phyloP scores from a whole-genome alignment of 2,888 invertebrate species.

The Molorchus minor region DNA sequence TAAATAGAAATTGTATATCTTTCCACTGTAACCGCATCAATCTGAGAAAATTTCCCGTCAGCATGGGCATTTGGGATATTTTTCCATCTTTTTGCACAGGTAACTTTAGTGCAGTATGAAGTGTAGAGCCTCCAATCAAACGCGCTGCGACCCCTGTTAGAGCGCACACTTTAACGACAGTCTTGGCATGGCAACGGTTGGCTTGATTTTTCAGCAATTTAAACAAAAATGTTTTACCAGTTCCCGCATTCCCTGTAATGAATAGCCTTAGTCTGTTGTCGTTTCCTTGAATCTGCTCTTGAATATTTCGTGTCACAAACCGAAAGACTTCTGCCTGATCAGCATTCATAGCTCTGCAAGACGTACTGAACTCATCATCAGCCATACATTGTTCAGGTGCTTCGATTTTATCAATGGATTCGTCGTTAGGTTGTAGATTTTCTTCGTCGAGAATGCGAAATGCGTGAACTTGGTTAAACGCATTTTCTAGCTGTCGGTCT shows the following conservation, averaged over 20 bases:
- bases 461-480: constrained; percentile 15
- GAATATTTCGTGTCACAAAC: constrained; percentile 14
- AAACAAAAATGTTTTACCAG: constrained; percentile 1
- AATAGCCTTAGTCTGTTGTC: neutral
- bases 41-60: constrained; percentile 17
- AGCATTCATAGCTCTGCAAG: constrained; percentile 13
- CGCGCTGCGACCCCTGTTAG: constrained; percentile 15
- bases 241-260: constrained; percentile 7
- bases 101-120: constrained; percentile 9
- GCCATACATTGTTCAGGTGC: constrained; percentile 7
- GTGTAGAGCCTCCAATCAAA: constrained; percentile 14
- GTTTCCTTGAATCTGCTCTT: constrained; percentile 5
- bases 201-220: constrained; percentile 19
- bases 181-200: constrained; percentile 14
- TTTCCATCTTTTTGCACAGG: constrained; percentile 21
- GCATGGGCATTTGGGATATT: constrained; percentile 8
- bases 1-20: constrained; percentile 16
- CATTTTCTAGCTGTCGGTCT: constrained; percentile 15
- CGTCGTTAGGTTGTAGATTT: neutral
- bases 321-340: constrained; percentile 4
- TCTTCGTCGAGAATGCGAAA: constrained; percentile 16
- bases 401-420: constrained; percentile 14
- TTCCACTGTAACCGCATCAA: constrained; percentile 8
- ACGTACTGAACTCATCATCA: constrained; percentile 8
- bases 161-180: constrained; percentile 1